Evolutionary conservation across 2,888 invertebrate species (phyloP), one percentile per base, ranked within the genome.

Genomic region (Mythimna pallens): DNA sequence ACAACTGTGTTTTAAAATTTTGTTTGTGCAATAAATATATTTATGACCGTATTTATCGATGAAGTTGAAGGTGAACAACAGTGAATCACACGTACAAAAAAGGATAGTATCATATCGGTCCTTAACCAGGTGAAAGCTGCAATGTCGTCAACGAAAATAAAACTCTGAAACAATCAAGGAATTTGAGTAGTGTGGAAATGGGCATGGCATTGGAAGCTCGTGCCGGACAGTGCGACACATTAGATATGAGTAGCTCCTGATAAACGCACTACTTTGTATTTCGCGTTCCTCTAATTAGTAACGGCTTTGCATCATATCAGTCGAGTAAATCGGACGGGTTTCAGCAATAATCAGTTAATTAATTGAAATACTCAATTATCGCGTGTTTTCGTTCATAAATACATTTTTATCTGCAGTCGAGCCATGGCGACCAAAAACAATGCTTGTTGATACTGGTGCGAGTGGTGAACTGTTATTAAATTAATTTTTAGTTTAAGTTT

Each of bases 401-500:
- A 80, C 72, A 81, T 70, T 74, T 57, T 86, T 66, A 83, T 82
- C 72, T 81, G 73, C 75, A 76, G 71, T 82, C 77, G 63, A 75
- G 30, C 57, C 40, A 57, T 54, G 71, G 59, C 82, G n/a, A 65
- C 59, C 65, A 69, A 70, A 71, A 75, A 62, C 78, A 73, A 80
- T 79, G 72, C 78, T 97, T 54, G 95, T 97, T 94, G 62, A 68
- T 79, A 72, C 20, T 20, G 55, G 59, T 63, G 52, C 54, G 61
- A 22, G 63, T 76, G 22, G 59, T 58, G 73, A 73, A 61, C 30
- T 40, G 47, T 67, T 66, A 58, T 58, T n/a, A n/a, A 61, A 62
- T 70, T 9, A n/a, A n/a, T 30, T 47, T 30, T 72, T 57, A 64
- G 30, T 73, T 57, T 62, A n/a, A 36, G 40, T 69, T 71, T 47